Base-by-base conservation (phyloP, 2,888 invertebrate species). In the Tyria jacobaeae region DNA sequence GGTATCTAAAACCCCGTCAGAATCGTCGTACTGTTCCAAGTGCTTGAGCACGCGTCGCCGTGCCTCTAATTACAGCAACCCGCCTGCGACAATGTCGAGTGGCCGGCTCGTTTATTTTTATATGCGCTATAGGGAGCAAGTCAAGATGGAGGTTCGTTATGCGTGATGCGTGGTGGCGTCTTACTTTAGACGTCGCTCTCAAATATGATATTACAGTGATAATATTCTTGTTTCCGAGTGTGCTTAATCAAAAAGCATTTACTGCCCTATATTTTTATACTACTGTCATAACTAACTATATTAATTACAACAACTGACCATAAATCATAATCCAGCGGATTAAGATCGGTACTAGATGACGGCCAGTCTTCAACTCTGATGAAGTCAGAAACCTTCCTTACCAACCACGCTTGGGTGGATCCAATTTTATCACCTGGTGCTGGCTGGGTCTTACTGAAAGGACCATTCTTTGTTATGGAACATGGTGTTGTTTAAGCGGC, bases 31-130 rank as follows among this genome's bases (percentile, higher is more conserved):
- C 54, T 47, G 25, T 54, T 57, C 15, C 54, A 50, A 48, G 63
- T 63, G 59, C 74, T 75, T 73, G 71, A 75, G 75, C 75, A 75
- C 75, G 75, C 80, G 76, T 62, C 77, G 76, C 70, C 66, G 73
- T 70, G 83, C 78, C 81, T 85, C 85, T 86, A 85, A 86, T 87
- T 86, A 86, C 77, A 73, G 71, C 73, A 70, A 70, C 71, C 77
- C 75, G 71, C 67, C 70, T 67, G 77, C 66, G 74, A 76, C 77
- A 75, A 68, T 70, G 76, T 76, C 74, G 73, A 78, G 79, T 69
- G 76, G 59, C 68, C 68, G 63, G 61, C 70, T 71, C 71, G 63
- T 69, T 75, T 73, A 73, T 70, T 74, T 68, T 53, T 64, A 66
- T 70, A 68, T 72, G 51, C 50, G 58, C 50, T 53, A 17, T 57